These are phyloP conservation scores for Congeria kusceri DNA, from an alignment of 2,888 invertebrate species.

Conservation along the genomic window DNA sequence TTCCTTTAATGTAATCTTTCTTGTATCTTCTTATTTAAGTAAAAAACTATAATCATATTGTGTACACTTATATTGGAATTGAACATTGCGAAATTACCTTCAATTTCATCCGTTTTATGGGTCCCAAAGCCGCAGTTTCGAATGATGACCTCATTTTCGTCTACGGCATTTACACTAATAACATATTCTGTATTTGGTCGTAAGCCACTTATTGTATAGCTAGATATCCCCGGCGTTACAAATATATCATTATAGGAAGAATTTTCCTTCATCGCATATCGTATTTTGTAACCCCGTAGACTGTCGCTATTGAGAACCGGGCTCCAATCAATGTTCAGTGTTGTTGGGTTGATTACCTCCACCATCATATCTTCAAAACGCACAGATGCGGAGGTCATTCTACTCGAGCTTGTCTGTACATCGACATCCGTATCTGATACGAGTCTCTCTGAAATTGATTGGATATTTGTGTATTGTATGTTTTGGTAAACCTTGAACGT, in stretches of 20 bases:
- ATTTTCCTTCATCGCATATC: conserved; percentile 46
- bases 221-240: conserved; percentile 50
- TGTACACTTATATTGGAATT: too few species aligned
- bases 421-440: too few species aligned
- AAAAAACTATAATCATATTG: too few species aligned
- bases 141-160: conserved; percentile 39
- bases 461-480: too few species aligned
- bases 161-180: conserved; percentile 44
- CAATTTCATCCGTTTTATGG: conserved; percentile 41
- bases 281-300: conserved; percentile 49
- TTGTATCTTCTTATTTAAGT: too few species aligned
- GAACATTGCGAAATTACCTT: conserved; percentile 15
- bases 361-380: conserved; percentile 46
- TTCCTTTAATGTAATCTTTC: too few species aligned
- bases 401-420: too few species aligned
- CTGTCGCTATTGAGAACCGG: conserved; percentile 29
- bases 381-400: conserved; percentile 20
- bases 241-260: conserved; percentile 51
- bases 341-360: conserved; percentile 44
- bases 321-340: conserved; percentile 52
- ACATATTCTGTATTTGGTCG: conserved; percentile 51
- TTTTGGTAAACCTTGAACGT: too few species aligned
- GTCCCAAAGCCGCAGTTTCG: conserved; percentile 41
- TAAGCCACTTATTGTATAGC: conserved; percentile 45
- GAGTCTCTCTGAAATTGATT: too few species aligned